A percentile compares a stretch with the other conserved stretches of the same genome.
Evolutionary conservation across 2,797 vertebrate species (phyloP).

Genomic region (Sphenodon punctatus): DNA sequence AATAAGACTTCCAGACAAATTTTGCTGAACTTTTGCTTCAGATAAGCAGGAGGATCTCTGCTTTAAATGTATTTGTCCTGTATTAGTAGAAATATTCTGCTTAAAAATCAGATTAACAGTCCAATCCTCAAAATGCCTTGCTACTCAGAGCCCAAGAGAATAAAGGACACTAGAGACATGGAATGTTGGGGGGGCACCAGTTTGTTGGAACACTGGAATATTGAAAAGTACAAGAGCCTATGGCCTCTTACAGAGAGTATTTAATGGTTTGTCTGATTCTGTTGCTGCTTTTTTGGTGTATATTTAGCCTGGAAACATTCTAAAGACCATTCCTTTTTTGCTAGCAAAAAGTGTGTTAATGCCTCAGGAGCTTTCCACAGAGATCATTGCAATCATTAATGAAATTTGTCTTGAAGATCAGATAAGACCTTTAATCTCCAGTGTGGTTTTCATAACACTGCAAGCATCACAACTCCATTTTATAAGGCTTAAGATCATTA

Average conservation of each 20-base stretch:
- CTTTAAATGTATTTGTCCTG: too few relatives aligned
- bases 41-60: too few relatives aligned
- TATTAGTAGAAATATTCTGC: too few relatives aligned
- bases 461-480: constrained; percentile 24
- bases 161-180: too few relatives aligned
- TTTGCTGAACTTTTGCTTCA: too few relatives aligned
- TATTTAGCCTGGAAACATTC: neutral
- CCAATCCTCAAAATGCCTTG: too few relatives aligned
- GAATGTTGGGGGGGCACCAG: too few relatives aligned
- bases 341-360: neutral
- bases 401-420: constrained; percentile 25
- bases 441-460: neutral
- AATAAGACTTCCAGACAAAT: too few relatives aligned
- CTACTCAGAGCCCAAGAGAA: too few relatives aligned
- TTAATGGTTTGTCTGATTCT: neutral
- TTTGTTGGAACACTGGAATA: too few relatives aligned
- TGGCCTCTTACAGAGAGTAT: neutral
- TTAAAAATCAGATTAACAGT: too few relatives aligned
- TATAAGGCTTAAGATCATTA: neutral
- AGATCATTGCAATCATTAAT: constrained; percentile 15
- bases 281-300: neutral
- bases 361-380: neutral
- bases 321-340: neutral
- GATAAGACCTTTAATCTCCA: neutral
- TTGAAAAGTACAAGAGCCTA: too few relatives aligned